Base-by-base conservation (phyloP, 1,140 invertebrate species). In the Drosophila auraria region DNA sequence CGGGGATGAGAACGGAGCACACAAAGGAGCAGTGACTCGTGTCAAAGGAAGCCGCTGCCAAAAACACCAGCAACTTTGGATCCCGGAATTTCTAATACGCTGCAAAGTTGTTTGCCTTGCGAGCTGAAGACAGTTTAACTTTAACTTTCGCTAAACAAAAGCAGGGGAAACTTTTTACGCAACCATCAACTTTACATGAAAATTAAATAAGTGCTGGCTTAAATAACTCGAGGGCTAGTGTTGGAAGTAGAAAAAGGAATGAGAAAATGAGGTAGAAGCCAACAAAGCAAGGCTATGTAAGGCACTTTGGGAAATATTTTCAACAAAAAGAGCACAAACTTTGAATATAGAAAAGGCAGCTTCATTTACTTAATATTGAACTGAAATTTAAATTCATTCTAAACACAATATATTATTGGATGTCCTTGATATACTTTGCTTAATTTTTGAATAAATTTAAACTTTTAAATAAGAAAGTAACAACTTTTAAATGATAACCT, bases 161-260 rank as follows among this genome's bases (percentile, higher is more conserved):
- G 45, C 68, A 23, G 8, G 36, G 14, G 12, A 45, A 77, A 77
- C 63, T 78, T 59, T 59, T 66, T 49, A n/a, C 25, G 36, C 23
- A 45, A 70, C 63, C 64, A 62, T 49, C 40, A 84, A 90, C 74
- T 90, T 90, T 86, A 82, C 75, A 90, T 89, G 84, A 86, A 86
- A 89, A 89, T 90, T 90, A 90, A 90, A 90, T 89, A 89, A 90
- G 86, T 82, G 80, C 75, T 61, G 80, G 82, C 78, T 89, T 90
- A 89, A 90, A 82, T 78, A 79, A 89, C 74, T 90, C 64, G 63
- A 66, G 73, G 71, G 76, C 47, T 33, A 20, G 36, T 57, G 49
- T 36, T 14, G 25, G 25, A 14, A 33, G 60, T 64, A 40, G 17
- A 12, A 40, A 71, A 53, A 57, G 40, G 15, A 66, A 15, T 20